These are phyloP conservation scores for Vulpes vulpes DNA, from an alignment of 2,113 vertebrate species.

Conservation along the genomic window DNA sequence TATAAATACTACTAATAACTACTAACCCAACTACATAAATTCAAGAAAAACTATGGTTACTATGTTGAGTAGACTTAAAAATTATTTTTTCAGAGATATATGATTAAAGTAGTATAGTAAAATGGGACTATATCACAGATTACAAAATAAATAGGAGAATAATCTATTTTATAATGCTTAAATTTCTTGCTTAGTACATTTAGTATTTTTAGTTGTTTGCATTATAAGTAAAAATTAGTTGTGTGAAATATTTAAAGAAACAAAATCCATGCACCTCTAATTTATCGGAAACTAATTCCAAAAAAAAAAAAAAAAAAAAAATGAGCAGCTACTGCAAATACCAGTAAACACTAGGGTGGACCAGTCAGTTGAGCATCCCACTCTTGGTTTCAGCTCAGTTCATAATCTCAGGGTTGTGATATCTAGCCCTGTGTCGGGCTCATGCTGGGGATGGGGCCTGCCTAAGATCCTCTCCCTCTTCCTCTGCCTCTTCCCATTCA, in stretches of 20 bases:
- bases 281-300: not conserved
- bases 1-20: not conserved
- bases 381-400: not conserved
- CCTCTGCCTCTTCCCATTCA: too few species aligned
- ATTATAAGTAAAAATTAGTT: not conserved
- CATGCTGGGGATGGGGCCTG: not conserved
- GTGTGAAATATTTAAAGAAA: not conserved
- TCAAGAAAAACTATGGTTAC: not conserved
- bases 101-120: not conserved
- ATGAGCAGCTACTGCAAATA: not conserved
- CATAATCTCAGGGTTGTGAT: not conserved
- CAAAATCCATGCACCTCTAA: not conserved
- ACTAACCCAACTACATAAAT: not conserved
- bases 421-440: not conserved
- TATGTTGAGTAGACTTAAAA: not conserved
- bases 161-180: not conserved
- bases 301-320: not conserved
- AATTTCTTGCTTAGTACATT: not conserved
- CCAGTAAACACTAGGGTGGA: not conserved
- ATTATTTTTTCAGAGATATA: not conserved
- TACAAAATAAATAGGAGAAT: not conserved
- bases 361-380: not conserved
- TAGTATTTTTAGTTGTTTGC: not conserved
- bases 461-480: not conserved
- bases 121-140: not conserved